These are phyloP conservation scores for Eupelmus urozonus DNA, from an alignment of 2,888 invertebrate genomes.

Conservation along the genomic window DNA sequence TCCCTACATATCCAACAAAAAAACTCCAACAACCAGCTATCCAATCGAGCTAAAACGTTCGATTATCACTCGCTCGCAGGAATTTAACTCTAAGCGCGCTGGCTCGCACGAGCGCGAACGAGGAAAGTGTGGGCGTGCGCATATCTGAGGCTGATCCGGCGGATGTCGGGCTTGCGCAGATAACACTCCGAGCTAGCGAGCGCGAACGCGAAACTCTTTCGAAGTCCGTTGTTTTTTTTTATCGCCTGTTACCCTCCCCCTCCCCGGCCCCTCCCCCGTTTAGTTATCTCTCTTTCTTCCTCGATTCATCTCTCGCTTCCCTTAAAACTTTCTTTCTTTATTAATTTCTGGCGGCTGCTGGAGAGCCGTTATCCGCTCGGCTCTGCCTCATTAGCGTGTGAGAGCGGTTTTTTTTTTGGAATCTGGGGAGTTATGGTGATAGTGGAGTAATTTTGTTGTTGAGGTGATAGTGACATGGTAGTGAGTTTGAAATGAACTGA, in stretches of 20 bases:
- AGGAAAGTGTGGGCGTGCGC: conserved; percentile 73
- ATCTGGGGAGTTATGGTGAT: too few species aligned
- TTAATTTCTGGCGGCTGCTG: conserved; percentile 42
- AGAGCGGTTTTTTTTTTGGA: background rate
- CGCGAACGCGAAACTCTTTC: conserved; percentile 72
- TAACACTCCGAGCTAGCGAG: too few species aligned
- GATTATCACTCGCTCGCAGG: conserved; percentile 9
- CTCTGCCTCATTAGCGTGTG: conserved; percentile 8
- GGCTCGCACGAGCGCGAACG: too few species aligned
- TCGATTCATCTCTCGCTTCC: conserved; percentile 60
- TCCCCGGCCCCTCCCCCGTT: conserved; percentile 54
- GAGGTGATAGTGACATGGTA: too few species aligned
- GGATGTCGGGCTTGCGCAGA: conserved; percentile 74
- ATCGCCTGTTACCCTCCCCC: too few species aligned
- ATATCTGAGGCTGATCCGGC: conserved; percentile 77
- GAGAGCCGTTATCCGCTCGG: conserved; percentile 11
- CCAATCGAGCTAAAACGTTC: too few species aligned
- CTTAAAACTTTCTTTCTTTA: conserved; percentile 54
- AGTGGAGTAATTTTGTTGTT: too few species aligned
- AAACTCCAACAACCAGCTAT: too few species aligned
- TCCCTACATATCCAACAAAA: too few species aligned
- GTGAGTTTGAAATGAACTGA: too few species aligned
- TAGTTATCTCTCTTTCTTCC: conserved; percentile 42
- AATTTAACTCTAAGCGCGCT: conserved; percentile 53
- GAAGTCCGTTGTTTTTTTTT: conserved; percentile 71